phyloP scores from a whole-genome alignment of 2,113 vertebrate genomes.

The Kobus ellipsiprymnus region DNA sequence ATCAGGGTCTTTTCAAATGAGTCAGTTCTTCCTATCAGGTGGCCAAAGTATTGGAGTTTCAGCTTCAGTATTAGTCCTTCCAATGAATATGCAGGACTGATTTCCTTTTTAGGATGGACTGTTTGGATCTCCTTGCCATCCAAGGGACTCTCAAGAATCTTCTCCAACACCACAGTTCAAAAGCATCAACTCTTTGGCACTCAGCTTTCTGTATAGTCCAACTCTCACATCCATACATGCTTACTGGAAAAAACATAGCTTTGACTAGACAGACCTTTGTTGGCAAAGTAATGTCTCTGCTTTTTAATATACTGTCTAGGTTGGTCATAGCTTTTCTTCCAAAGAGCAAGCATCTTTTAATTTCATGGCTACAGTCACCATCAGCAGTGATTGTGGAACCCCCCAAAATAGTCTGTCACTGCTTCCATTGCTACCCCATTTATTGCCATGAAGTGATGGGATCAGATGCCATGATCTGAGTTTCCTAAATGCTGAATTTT shows the following conservation, averaged over 20 bases:
- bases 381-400: background rate
- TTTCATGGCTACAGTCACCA: background rate
- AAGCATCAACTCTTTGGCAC: background rate
- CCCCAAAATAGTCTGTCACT: background rate
- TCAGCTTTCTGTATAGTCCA: background rate
- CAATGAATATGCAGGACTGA: background rate
- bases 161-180: background rate
- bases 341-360: background rate
- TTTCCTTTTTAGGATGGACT: background rate
- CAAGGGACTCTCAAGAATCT: background rate
- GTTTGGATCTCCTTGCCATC: background rate
- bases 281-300: background rate
- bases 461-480: background rate
- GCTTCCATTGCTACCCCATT: background rate
- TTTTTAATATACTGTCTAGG: background rate
- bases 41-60: background rate
- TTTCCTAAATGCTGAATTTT: background rate
- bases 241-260: background rate
- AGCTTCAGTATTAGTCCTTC: background rate
- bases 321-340: background rate
- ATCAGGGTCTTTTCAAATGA: background rate
- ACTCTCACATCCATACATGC: background rate
- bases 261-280: background rate
- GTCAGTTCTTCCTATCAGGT: accelerated
- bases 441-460: background rate